Evolutionary conservation across 2,797 vertebrate genomes (phyloP).

Genomic region (Macropus fuliginosus): DNA sequence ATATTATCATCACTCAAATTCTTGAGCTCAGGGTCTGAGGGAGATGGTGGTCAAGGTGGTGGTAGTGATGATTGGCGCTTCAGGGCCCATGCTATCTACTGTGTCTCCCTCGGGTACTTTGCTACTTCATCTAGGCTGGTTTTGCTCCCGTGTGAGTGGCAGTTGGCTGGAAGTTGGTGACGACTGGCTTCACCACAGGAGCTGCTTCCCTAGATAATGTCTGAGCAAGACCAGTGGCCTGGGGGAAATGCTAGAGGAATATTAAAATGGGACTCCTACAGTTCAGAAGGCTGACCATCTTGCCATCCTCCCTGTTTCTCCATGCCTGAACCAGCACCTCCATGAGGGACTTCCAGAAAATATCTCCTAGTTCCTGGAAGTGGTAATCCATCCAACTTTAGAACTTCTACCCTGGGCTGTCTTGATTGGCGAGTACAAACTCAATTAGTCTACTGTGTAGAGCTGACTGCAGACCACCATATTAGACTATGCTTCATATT

Average conservation of each 20-base stretch:
- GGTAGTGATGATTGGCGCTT: no score
- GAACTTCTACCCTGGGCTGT: background rate
- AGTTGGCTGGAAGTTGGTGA: background rate
- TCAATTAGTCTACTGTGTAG: background rate
- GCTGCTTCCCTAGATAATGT: no score
- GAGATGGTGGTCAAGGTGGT: no score
- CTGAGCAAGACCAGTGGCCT: background rate
- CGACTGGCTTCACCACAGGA: no score
- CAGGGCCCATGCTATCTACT: no score
- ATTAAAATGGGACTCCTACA: background rate
- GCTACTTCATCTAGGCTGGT: background rate
- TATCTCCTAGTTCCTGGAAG: no score
- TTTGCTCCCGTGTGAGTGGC: background rate
- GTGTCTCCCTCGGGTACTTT: background rate
- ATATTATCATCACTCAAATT: no score
- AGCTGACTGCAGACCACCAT: background rate
- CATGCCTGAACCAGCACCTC: background rate
- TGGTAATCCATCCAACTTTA: no score
- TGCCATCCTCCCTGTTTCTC: background rate
- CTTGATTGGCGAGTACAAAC: background rate
- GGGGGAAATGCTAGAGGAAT: background rate
- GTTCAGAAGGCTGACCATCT: background rate
- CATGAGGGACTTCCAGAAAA: background rate
- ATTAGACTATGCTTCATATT: background rate
- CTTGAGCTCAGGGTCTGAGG: background rate